phyloP scores from a whole-genome alignment of 2,797 vertebrate species.

The Clamator glandarius region DNA sequence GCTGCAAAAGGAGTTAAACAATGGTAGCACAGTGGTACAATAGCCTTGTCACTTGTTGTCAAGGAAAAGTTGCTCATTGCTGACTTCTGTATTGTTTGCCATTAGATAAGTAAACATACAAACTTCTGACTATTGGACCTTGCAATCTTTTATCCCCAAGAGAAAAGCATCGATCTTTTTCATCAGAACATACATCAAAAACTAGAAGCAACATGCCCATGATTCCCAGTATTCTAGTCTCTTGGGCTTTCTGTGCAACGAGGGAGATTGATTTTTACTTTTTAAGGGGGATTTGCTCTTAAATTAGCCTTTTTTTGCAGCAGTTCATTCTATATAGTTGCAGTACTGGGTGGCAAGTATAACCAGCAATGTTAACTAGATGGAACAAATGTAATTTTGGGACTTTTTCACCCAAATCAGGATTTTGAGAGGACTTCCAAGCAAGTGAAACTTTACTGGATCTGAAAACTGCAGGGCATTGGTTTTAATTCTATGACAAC shows the following conservation, averaged over 20 bases:
- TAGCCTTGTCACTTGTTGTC: background rate
- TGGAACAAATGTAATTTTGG: background rate
- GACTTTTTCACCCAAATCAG: accelerated
- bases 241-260: constrained; percentile 11
- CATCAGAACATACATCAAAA: constrained; percentile 66
- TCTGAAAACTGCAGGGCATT: background rate
- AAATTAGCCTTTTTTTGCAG: constrained; percentile 17
- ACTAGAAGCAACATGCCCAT: constrained; percentile 42
- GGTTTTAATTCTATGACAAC: background rate
- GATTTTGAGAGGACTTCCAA: background rate
- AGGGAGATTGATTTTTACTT: constrained; percentile 62
- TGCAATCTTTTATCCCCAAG: constrained; percentile 39
- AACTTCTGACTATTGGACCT: constrained; percentile 19
- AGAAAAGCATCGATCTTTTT: constrained; percentile 58
- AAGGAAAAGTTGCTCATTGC: constrained; percentile 29
- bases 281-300: constrained; percentile 58
- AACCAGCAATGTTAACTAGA: background rate
- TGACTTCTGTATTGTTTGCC: constrained; percentile 26
- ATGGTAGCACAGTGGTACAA: background rate
- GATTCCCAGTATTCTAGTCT: constrained; percentile 17
- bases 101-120: constrained; percentile 45
- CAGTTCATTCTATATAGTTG: constrained; percentile 30
- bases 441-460: background rate
- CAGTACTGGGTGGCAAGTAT: background rate
- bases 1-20: background rate